Evolutionary conservation across 2,797 vertebrate species (phyloP).

Genomic region (Coilia nasus): DNA sequence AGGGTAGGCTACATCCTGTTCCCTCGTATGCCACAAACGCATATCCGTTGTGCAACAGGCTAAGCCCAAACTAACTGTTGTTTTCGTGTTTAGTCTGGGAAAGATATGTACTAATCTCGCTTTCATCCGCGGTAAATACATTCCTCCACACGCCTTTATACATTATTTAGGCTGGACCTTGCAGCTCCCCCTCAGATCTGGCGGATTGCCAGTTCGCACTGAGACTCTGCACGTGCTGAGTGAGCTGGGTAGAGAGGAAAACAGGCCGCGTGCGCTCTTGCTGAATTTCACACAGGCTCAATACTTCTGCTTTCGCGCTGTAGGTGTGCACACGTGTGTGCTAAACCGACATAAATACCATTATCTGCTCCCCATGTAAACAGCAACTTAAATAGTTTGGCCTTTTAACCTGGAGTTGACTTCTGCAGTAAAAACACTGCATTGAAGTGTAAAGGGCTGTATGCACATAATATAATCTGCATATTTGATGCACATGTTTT

Average conservation of each 20-base stretch:
- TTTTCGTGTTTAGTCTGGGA: constrained; percentile 60
- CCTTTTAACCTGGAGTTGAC: too few relatives aligned
- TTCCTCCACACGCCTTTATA: constrained; percentile 67
- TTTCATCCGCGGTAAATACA: constrained; percentile 68
- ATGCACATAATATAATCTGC: too few relatives aligned
- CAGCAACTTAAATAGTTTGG: too few relatives aligned
- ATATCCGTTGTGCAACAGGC: constrained; percentile 52
- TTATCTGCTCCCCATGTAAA: too few relatives aligned
- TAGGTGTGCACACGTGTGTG: neutral
- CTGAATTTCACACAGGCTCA: constrained; percentile 51
- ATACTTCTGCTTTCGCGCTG: constrained; percentile 46
- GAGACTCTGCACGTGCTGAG: constrained; percentile 59
- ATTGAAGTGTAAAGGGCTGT: too few relatives aligned
- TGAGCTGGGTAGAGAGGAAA: neutral
- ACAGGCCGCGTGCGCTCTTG: constrained; percentile 35
- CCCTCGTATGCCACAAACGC: constrained; percentile 59
- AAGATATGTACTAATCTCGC: constrained; percentile 64
- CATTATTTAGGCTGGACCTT: constrained; percentile 60
- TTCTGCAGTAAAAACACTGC: too few relatives aligned
- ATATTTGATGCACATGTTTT: too few relatives aligned
- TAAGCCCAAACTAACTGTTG: constrained; percentile 49
- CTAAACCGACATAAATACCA: neutral
- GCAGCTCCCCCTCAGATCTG: constrained; percentile 51
- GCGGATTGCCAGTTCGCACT: constrained; percentile 53
- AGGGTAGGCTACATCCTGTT: constrained; percentile 59